These are phyloP conservation scores for Goniozus legneri DNA, from an alignment of 1,140 invertebrate species.

Conservation along the genomic window DNA sequence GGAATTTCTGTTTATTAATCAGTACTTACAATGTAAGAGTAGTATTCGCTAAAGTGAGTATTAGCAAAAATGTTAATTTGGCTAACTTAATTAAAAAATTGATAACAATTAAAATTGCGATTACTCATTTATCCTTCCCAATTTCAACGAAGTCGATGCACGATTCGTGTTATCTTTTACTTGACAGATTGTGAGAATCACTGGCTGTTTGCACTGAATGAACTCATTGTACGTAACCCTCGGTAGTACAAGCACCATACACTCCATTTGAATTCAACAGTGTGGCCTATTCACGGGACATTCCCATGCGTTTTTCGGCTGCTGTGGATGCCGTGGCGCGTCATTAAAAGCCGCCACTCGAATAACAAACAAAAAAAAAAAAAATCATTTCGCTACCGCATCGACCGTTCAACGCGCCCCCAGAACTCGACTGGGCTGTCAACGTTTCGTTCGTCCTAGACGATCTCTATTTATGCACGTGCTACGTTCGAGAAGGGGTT, in stretches of 20 bases:
- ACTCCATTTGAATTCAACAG: constrained; percentile 38
- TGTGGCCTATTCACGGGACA: constrained; percentile 33
- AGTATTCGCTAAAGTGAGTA: too few species aligned
- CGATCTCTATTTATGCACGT: constrained; percentile 9
- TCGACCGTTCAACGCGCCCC: constrained; percentile 5
- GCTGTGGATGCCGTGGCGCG: constrained; percentile 13
- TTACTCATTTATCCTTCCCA: neutral
- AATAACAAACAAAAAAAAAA: constrained; percentile 16
- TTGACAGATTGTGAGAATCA: constrained; percentile 18
- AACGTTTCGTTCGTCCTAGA: neutral
- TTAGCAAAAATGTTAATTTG: too few species aligned
- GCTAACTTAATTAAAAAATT: too few species aligned
- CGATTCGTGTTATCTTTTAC: neutral
- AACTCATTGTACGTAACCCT: constrained; percentile 34
- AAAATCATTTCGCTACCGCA: too few species aligned
- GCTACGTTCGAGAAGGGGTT: constrained; percentile 16
- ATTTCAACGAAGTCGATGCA: neutral
- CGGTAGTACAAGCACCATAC: constrained; percentile 22
- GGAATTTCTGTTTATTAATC: too few species aligned
- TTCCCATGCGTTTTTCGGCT: constrained; percentile 7
- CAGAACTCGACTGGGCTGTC: neutral
- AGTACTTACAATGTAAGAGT: too few species aligned
- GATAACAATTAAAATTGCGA: too few species aligned
- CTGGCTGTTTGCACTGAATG: constrained; percentile 30
- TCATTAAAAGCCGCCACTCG: constrained; percentile 12